phyloP scores from a whole-genome alignment of 2,113 vertebrate species.

The Jaculus jaculus region DNA sequence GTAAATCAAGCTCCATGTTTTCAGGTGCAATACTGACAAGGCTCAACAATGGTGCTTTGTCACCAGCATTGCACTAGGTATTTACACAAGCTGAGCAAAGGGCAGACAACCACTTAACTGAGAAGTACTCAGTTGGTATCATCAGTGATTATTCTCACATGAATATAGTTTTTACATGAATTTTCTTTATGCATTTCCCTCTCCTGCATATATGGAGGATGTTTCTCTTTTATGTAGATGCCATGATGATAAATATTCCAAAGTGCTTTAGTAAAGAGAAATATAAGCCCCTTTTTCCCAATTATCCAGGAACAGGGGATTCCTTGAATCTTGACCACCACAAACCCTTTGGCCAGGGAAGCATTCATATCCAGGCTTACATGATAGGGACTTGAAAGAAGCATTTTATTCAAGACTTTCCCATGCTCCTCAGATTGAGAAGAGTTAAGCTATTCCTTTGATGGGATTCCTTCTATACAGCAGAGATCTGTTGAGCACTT shows the following conservation, averaged over 20 bases:
- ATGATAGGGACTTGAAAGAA: neutral
- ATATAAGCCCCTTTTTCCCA: conserved; percentile 20
- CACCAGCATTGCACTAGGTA: neutral
- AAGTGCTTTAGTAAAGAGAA: conserved; percentile 21
- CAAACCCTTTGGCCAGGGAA: neutral
- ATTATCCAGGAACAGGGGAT: neutral
- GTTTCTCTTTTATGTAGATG: neutral
- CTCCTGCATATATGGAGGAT: neutral
- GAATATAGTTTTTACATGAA: neutral
- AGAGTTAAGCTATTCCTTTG: neutral
- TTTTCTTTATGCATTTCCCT: neutral
- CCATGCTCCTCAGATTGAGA: neutral
- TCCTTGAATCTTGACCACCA: neutral
- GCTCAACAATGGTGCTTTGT: neutral
- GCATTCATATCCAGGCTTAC: neutral
- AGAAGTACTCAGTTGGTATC: neutral
- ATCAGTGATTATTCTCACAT: neutral
- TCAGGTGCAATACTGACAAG: neutral
- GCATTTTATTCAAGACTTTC: neutral
- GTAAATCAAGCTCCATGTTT: neutral
- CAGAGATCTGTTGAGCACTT: neutral
- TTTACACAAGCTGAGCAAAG: neutral
- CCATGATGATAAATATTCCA: conserved; percentile 16
- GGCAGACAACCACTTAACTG: neutral
- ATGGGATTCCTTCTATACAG: neutral